Evolutionary conservation across 2,113 vertebrate species (phyloP).

Genomic region (Pluvialis apricaria): DNA sequence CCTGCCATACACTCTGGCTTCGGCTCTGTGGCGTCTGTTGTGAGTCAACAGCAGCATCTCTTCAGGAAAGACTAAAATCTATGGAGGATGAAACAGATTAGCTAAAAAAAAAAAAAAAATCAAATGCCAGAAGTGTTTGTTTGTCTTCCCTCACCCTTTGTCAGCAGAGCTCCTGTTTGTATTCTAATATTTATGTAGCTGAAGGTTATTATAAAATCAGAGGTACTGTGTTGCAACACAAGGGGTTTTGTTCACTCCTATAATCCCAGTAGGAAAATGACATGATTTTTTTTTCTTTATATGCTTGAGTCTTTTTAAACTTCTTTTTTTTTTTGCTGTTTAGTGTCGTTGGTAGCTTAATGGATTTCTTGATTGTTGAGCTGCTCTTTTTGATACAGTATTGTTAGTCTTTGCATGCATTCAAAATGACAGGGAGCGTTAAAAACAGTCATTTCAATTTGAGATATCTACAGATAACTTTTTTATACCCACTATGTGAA

Average conservation of each 20-base stretch:
- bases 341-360: neutral
- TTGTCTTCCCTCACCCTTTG: neutral
- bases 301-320: neutral
- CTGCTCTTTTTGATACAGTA: constrained; percentile 6
- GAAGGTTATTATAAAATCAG: neutral
- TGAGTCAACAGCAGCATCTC: neutral
- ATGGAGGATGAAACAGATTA: neutral
- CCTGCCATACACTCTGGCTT: neutral
- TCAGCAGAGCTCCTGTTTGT: neutral
- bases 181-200: neutral
- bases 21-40: neutral
- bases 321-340: neutral
- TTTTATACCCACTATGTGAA: constrained; percentile 37
- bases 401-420: constrained; percentile 25
- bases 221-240: neutral
- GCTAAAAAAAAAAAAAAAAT: neutral
- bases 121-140: neutral
- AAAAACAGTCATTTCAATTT: constrained; percentile 34
- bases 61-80: neutral
- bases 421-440: neutral
- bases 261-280: neutral
- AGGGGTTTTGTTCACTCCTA: neutral
- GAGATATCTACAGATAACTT: neutral
- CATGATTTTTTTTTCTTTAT: neutral
- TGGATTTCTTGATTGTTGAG: constrained; percentile 35